These are phyloP conservation scores for Steatocranus sp. DNA, from an alignment of 2,797 vertebrate species.

Conservation along the genomic window DNA sequence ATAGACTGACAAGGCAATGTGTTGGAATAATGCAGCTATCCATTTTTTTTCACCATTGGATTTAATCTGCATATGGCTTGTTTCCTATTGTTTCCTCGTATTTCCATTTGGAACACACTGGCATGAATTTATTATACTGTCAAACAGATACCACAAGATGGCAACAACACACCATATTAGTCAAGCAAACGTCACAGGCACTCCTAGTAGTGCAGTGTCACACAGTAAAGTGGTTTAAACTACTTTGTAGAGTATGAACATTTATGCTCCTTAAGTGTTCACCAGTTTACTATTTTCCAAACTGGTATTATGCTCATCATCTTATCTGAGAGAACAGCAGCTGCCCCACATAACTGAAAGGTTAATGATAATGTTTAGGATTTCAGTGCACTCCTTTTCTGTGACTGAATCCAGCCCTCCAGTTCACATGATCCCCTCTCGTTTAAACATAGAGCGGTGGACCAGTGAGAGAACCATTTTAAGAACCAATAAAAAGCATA, in stretches of 20 bases:
- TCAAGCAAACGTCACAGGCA: fast-evolving
- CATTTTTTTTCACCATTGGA: not conserved
- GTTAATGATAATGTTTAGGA: not conserved
- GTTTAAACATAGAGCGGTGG: not conserved
- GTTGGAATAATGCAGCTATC: not conserved
- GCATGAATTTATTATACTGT: not conserved
- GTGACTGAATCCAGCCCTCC: not conserved
- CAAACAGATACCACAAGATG: conserved; percentile 34
- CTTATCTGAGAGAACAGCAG: not conserved
- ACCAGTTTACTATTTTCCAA: not conserved
- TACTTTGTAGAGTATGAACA: not conserved
- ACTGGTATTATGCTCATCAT: not conserved
- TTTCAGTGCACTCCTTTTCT: not conserved
- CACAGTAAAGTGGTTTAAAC: not conserved
- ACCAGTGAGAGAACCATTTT: not conserved
- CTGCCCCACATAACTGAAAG: not conserved
- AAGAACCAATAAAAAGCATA: conserved; percentile 13
- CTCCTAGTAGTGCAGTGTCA: not conserved
- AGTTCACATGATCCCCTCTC: not conserved
- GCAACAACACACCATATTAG: conserved; percentile 2
- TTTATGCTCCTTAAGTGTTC: not conserved
- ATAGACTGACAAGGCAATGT: not conserved
- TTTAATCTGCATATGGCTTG: not conserved
- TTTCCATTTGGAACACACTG: not conserved
- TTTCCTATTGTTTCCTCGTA: not conserved